Evolutionary conservation across 2,797 vertebrate genomes (phyloP), one percentile per base, ranked within the genome.

Genomic region (Phalanger gymnotis): DNA sequence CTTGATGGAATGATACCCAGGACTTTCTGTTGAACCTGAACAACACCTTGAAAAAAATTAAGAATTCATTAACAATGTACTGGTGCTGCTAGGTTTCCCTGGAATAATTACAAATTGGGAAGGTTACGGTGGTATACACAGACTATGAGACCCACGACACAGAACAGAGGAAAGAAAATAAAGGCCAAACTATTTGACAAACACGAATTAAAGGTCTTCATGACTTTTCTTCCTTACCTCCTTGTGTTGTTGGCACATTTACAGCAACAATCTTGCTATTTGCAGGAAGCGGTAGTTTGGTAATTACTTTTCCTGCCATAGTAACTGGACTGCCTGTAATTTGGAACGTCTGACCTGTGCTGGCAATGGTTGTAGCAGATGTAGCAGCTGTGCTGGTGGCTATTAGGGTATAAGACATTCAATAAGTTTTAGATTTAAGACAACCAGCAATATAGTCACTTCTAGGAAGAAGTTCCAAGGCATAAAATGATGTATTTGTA

Each of bases 231-330:
- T 97, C 98, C 98, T 96, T 99, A 99, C 99, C 99, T 99, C 99
- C 99, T 99, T 99, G 99, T 90, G 99, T 99, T 98, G 99, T 99
- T 98, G 99, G 99, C 98, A 99, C 99, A 98, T 99, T 99, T 98
- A 99, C 99, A 93, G 99, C 99, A 98, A 99, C 99, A 98, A 99
- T 99, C 99, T 99, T 99, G 99, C 99, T 99, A 99, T 99, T 99
- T 99, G 99, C 99, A 94, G 99, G 99, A 98, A 99, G 99, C 58
- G 99, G 99, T 98, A 99, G 99, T 99, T 99, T 99, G 98, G 99
- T 99, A 98, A 99, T 99, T 98, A 99, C 99, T 98, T 99, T 99
- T 98, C 99, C 99, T 96, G 99, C 99, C 98, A 99, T 98, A 66
- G 99, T 99, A 98, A 99, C 99, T 96, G 99, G 99, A 96, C 98